Conservation (phyloP, 2,113 vertebrate species). For the Aegypius monachus region DNA sequence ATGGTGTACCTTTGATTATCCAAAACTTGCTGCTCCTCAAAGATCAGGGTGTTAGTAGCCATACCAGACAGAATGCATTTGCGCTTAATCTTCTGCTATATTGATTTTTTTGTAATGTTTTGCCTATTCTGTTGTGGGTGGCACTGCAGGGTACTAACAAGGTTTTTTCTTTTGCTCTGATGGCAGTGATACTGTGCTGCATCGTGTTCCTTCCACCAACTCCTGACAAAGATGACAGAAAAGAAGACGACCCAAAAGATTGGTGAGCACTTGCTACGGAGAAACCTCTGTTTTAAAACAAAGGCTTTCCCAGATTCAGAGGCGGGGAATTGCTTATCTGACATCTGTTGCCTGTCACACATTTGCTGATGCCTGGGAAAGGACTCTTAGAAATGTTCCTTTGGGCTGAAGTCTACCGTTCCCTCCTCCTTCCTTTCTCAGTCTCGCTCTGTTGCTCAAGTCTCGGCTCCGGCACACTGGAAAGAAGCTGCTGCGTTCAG, state of each 20-base stretch:
- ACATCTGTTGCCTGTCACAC: neutral
- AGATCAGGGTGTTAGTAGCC: slow-evolving; percentile 5
- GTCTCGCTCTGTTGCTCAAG: neutral
- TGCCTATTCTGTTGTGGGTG: neutral
- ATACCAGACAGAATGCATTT: neutral
- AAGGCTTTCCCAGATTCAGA: neutral
- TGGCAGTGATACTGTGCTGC: neutral
- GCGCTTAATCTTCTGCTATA: neutral
- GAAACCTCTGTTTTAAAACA: neutral
- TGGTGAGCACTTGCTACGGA: neutral
- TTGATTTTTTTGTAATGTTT: slow-evolving; percentile 19
- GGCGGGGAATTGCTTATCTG: neutral
- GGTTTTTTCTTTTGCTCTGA: neutral
- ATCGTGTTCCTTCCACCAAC: neutral
- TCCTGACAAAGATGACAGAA: neutral
- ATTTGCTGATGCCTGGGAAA: neutral
- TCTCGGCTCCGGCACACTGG: neutral
- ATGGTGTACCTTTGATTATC: too few species aligned
- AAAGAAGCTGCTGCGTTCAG: neutral
- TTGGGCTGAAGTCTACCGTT: neutral
- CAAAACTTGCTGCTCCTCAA: too few species aligned
- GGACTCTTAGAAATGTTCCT: neutral
- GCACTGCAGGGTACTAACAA: neutral
- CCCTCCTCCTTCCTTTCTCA: neutral
- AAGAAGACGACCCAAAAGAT: neutral